A percentile compares a stretch with the other conserved stretches of the same genome.
phyloP scores from a whole-genome alignment of 2,888 invertebrate genomes.

The Bursaphelenchus okinawaensis region DNA sequence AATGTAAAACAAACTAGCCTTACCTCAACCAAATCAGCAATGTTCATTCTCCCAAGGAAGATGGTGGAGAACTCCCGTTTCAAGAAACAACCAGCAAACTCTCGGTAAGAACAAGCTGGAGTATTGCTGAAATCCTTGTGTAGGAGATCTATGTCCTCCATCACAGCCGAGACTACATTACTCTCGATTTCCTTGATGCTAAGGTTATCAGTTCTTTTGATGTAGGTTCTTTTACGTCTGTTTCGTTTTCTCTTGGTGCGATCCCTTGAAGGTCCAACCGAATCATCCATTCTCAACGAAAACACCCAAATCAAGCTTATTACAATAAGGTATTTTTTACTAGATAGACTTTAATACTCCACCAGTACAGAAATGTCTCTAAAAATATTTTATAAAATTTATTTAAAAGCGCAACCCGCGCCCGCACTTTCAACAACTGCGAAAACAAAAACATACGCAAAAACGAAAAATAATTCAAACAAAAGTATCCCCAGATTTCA shows the following conservation, averaged over 20 bases:
- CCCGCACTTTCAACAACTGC: neutral
- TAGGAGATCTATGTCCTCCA: slow-evolving; percentile 1
- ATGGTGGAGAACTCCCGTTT: slow-evolving; percentile 9
- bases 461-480: neutral
- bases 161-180: neutral
- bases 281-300: no score
- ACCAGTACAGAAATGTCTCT: neutral
- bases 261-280: no score
- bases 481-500: slow-evolving; percentile 3
- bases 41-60: slow-evolving; percentile 1
- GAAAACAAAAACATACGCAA: neutral
- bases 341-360: neutral
- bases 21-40: slow-evolving; percentile 7
- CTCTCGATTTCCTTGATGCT: no score
- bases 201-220: no score
- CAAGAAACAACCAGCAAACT: slow-evolving; percentile 1
- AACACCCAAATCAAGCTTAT: no score
- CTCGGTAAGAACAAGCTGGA: neutral
- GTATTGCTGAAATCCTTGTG: neutral
- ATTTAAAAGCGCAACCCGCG: neutral
- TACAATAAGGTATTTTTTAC: no score
- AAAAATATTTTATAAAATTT: neutral
- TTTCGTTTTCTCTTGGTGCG: no score
- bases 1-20: neutral
- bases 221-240: no score